A percentile compares a stretch with the other conserved stretches of the same genome.
These are phyloP conservation scores for Phoebastria nigripes DNA, from an alignment of 2,797 vertebrate species.

Conservation along the genomic window DNA sequence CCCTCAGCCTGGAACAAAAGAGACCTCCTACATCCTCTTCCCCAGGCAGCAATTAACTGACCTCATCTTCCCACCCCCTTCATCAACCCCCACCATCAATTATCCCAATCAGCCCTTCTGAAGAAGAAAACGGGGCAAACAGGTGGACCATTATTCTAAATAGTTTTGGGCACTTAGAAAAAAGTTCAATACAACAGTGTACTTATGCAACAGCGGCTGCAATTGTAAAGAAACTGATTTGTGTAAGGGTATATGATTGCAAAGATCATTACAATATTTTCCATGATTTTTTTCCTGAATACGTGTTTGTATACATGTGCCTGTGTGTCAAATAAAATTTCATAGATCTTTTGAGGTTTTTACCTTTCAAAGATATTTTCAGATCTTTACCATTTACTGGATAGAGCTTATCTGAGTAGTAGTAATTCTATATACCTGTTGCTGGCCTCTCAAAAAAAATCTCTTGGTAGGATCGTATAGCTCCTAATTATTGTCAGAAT, in stretches of 20 bases:
- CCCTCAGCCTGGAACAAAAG: conserved; percentile 40
- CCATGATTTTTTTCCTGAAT: background rate
- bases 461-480: background rate
- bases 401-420: background rate
- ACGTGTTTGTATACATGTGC: background rate
- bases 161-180: background rate
- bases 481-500: background rate
- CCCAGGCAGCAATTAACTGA: conserved; percentile 62
- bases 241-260: background rate
- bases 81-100: conserved; percentile 52
- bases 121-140: conserved; percentile 31
- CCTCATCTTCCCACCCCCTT: conserved; percentile 47
- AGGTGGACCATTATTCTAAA: conserved; percentile 43
- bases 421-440: background rate
- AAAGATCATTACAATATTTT: background rate
- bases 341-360: background rate
- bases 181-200: background rate
- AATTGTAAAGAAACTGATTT: background rate
- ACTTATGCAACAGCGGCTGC: background rate
- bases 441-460: background rate
- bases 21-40: conserved; percentile 52
- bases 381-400: background rate
- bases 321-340: background rate
- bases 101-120: conserved; percentile 40
- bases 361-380: background rate